These are phyloP conservation scores for Eurystomus glaucurus DNA, from an alignment of 2,797 vertebrate species.

Conservation along the genomic window DNA sequence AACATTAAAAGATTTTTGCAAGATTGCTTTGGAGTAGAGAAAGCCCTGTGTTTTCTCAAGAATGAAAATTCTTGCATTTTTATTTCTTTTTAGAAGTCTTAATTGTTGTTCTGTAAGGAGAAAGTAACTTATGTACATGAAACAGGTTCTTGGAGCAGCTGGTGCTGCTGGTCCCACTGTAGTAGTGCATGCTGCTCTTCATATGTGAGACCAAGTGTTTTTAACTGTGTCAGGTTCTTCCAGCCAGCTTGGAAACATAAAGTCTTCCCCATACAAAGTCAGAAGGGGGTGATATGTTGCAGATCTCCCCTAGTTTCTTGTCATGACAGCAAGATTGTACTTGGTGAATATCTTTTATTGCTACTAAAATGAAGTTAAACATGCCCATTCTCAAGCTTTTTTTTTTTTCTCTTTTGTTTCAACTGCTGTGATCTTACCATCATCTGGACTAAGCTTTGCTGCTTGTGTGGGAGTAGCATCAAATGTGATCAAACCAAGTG, in stretches of 20 bases:
- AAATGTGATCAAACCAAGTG: not conserved
- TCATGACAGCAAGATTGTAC: not conserved
- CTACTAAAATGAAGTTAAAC: not conserved
- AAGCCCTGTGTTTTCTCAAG: not conserved
- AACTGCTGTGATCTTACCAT: not conserved
- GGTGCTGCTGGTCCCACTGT: not conserved
- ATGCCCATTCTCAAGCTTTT: not conserved
- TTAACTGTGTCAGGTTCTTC: not conserved
- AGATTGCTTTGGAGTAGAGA: not conserved
- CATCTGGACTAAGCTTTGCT: not conserved
- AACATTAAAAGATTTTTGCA: not conserved
- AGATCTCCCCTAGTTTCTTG: not conserved
- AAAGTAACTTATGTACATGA: not conserved
- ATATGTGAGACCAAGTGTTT: not conserved
- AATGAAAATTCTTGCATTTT: not conserved
- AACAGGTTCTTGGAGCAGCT: not conserved
- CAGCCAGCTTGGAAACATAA: not conserved
- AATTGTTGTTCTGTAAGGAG: not conserved
- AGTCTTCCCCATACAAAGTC: not conserved
- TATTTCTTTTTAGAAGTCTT: not conserved
- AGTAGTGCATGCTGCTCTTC: not conserved
- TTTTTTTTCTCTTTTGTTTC: not conserved
- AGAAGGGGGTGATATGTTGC: not conserved
- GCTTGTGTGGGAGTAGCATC: not conserved
- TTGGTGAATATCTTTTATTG: not conserved